phyloP scores from a whole-genome alignment of 2,113 vertebrate species.

The Indicator maculatus region DNA sequence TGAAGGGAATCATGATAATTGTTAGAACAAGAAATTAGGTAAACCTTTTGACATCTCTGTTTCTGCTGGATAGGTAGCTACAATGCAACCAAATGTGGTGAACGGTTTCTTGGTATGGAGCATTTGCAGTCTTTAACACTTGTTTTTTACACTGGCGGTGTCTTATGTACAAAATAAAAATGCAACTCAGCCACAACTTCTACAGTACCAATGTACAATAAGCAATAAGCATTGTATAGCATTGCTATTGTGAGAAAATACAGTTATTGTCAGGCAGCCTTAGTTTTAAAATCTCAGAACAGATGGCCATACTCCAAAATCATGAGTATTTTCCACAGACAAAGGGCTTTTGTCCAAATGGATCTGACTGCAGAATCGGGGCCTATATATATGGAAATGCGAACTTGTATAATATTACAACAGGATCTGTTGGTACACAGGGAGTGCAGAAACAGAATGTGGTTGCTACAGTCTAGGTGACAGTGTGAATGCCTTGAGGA shows the following conservation, averaged over 20 bases:
- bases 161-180: not conserved
- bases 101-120: not conserved
- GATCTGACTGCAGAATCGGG: slow-evolving; percentile 42
- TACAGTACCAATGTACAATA: not conserved
- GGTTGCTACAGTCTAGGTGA: not conserved
- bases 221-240: not conserved
- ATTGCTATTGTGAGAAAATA: not conserved
- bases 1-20: not conserved
- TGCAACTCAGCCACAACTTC: not conserved
- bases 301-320: slow-evolving; percentile 54
- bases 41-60: not conserved
- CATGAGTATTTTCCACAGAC: slow-evolving; percentile 51
- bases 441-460: not conserved
- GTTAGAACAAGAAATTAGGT: not conserved
- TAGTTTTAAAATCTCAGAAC: slow-evolving; percentile 49
- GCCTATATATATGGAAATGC: slow-evolving; percentile 61
- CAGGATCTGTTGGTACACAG: not conserved
- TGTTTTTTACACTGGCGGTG: not conserved
- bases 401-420: not conserved
- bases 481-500: not conserved
- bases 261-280: not conserved
- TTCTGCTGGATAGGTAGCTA: not conserved
- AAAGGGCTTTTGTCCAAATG: slow-evolving; percentile 56
- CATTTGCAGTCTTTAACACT: not conserved
- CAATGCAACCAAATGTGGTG: not conserved